These are phyloP conservation scores for Anniella stebbinsi DNA, from an alignment of 2,797 vertebrate species.

Conservation along the genomic window DNA sequence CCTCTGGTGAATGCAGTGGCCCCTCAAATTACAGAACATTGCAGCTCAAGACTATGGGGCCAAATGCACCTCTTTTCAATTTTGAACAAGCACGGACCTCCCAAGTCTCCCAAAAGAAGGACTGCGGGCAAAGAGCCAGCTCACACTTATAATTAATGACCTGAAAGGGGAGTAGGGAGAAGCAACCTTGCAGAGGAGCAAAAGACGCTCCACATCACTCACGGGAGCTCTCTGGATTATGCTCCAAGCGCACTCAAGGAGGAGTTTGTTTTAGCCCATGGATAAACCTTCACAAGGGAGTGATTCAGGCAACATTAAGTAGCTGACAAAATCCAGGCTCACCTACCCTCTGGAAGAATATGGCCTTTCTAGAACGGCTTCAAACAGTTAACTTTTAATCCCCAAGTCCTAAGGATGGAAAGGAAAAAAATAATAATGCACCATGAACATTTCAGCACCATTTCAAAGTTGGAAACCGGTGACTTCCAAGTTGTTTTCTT, in stretches of 20 bases:
- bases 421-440: not conserved
- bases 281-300: slow-evolving; percentile 15
- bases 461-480: not conserved
- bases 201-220: not conserved
- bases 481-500: not conserved
- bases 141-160: slow-evolving; percentile 48
- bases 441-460: not conserved
- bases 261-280: slow-evolving; percentile 52
- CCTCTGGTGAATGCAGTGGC: not conserved
- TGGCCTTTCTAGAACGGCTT: not conserved
- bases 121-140: slow-evolving; percentile 45
- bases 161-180: slow-evolving; percentile 32
- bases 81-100: slow-evolving; percentile 39
- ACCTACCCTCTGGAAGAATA: not conserved
- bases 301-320: not conserved
- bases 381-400: not conserved
- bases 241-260: slow-evolving; percentile 32
- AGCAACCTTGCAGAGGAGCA: slow-evolving; percentile 30
- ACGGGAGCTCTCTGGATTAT: slow-evolving; percentile 16
- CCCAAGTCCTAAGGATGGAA: not conserved
- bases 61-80: slow-evolving; percentile 28
- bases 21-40: no score
- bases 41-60: slow-evolving; percentile 19
- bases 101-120: slow-evolving; percentile 39
- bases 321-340: not conserved